These are phyloP conservation scores for Ispidina picta DNA, from an alignment of 2,797 vertebrate genomes.

Conservation along the genomic window DNA sequence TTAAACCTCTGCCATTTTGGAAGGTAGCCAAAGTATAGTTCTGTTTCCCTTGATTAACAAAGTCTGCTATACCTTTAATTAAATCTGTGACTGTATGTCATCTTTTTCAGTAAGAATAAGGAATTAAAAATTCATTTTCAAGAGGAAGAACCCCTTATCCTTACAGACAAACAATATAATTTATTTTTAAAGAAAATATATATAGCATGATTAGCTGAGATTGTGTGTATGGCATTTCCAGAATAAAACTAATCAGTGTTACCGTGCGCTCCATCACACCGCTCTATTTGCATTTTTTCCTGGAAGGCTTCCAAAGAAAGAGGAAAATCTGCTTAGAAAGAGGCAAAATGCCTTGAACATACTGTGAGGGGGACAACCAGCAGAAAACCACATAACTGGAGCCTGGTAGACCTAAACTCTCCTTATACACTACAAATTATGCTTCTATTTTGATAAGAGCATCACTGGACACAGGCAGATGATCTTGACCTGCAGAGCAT, in stretches of 20 bases:
- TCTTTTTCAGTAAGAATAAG: conserved; percentile 27
- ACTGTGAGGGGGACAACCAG: not conserved
- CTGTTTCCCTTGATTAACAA: conserved; percentile 54
- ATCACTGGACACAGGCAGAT: not conserved
- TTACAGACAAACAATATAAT: not conserved
- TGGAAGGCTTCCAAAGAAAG: conserved; percentile 42
- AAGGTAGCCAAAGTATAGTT: conserved; percentile 50
- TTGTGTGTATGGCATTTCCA: conserved; percentile 31
- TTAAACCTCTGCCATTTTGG: conserved; percentile 67
- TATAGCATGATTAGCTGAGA: conserved; percentile 13
- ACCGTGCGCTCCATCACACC: not conserved
- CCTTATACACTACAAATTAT: not conserved
- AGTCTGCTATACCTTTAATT: conserved; percentile 63
- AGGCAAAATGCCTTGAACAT: not conserved
- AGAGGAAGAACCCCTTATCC: not conserved
- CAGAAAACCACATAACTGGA: not conserved
- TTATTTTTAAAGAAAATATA: not conserved
- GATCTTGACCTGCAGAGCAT: not conserved
- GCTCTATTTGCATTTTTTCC: conserved; percentile 55
- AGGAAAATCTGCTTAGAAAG: not conserved
- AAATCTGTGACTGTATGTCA: conserved; percentile 14
- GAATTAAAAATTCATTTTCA: conserved; percentile 32
- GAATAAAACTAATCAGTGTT: conserved; percentile 55
- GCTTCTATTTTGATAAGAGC: not conserved
- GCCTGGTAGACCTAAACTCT: not conserved